Evolutionary conservation across 2,888 invertebrate genomes (phyloP).

Genomic region (Xestobium rufovillosum): DNA sequence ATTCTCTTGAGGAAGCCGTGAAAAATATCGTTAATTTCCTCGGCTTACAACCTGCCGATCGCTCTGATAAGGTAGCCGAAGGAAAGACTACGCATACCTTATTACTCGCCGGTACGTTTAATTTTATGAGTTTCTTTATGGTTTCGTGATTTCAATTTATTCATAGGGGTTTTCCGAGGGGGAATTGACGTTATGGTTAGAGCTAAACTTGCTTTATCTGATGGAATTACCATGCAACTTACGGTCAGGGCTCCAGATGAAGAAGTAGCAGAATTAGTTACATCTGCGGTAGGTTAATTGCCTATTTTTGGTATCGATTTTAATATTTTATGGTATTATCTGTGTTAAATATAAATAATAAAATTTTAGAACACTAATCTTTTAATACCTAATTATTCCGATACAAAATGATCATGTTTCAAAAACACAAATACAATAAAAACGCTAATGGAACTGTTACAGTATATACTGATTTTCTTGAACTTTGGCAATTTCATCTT

Average conservation of each 20-base stretch:
- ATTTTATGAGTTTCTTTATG: not conserved
- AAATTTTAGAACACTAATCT: slow-evolving; percentile 3
- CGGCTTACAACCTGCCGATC: slow-evolving; percentile 78
- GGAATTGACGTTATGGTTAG: slow-evolving; percentile 83
- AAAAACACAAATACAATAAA: slow-evolving; percentile 3
- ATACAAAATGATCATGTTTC: slow-evolving; percentile 7
- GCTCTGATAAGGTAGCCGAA: slow-evolving; percentile 74
- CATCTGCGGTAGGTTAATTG: slow-evolving; percentile 75
- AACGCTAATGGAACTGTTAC: slow-evolving; percentile 10
- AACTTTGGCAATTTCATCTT: slow-evolving; percentile 60
- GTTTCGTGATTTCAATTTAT: slow-evolving; percentile 11
- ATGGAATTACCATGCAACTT: slow-evolving; percentile 90
- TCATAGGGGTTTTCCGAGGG: slow-evolving; percentile 74
- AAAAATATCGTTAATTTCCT: slow-evolving; percentile 75
- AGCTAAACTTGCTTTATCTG: slow-evolving; percentile 72
- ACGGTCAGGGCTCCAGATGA: slow-evolving; percentile 81
- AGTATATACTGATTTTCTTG: slow-evolving; percentile 35
- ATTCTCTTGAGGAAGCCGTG: slow-evolving; percentile 74
- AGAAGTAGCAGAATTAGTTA: slow-evolving; percentile 78
- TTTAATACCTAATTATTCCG: slow-evolving; percentile 13
- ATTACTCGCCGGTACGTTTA: slow-evolving; percentile 60
- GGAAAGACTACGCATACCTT: slow-evolving; percentile 77
- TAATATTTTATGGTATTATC: not conserved
- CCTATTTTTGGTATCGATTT: not conserved
- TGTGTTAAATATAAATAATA: too few species aligned